Evolutionary conservation across 2,888 invertebrate species (phyloP), one percentile per base, ranked within the genome.

Genomic region (Ectemnius cavifrons): DNA sequence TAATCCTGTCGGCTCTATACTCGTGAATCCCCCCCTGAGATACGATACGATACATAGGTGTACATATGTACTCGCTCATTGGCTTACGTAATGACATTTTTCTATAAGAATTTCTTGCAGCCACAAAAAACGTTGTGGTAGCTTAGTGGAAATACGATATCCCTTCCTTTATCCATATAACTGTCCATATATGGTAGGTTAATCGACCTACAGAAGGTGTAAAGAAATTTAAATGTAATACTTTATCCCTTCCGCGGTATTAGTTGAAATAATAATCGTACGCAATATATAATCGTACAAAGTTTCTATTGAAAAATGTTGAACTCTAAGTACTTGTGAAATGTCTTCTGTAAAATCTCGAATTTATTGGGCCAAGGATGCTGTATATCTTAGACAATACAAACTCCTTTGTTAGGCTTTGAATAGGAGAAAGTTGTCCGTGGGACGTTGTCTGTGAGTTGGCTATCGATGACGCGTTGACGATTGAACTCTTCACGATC

Each of bases 251-350:
- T 23, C 23, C 23, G 23, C 3, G 23, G n/a, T n/a, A 23, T 23
- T 23, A 23, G 23, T 23, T 23, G 23, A 3, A 23, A 23, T 23
- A 23, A 23, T 23, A 23, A 23, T 3, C 20, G 20, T 20, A 1
- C 20, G 1, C 1, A n/a, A n/a, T n/a, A n/a, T n/a, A 20, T 20
- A 20, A 20, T 20, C 23, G 23, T 3, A 23, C 3, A 23, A 23
- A 23, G 3, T 23, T 23, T 23, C n/a, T 23, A 23, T 3, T 23
- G 16, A 61, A 59, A 4, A 18, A 37, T n/a, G 71, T 67, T 78
- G 71, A 79, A 78, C 68, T 71, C 75, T 2, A 46, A 67, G 16
- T 57, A 73, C 59, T 45, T 73, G 64, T 71, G 71, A 75, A 67
- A 74, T 71, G 57, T 45, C 20, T 45, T 64, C 56, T 20, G 14